Evolutionary conservation across 1,140 invertebrate genomes (phyloP).

Genomic region (Apocrypta bakeri): DNA sequence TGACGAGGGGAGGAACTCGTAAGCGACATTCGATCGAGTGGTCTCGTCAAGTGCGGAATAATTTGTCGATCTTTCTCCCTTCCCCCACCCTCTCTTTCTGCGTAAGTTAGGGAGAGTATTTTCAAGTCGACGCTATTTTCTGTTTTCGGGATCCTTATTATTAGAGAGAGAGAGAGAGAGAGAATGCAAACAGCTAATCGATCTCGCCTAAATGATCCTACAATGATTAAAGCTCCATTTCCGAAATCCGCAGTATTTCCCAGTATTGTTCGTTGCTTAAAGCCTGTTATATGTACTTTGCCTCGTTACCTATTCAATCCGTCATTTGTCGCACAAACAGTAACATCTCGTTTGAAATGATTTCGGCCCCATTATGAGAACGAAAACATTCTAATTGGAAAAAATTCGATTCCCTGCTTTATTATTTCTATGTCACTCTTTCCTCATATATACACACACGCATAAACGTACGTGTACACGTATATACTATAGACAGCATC

Average conservation of each 20-base stretch:
- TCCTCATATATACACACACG: no score
- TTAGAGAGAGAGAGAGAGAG: not conserved
- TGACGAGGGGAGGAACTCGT: not conserved
- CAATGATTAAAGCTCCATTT: not conserved
- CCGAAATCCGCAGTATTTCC: not conserved
- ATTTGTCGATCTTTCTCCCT: conserved; percentile 57
- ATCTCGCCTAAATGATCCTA: no score
- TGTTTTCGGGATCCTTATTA: not conserved
- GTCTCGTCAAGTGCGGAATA: conserved; percentile 53
- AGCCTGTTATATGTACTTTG: not conserved
- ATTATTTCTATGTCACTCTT: no score
- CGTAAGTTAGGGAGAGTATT: not conserved
- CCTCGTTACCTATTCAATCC: not conserved
- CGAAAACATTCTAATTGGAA: not conserved
- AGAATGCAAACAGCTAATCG: conserved; percentile 32
- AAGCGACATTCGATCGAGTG: conserved; percentile 50
- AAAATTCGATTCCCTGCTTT: no score
- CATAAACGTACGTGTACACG: not conserved
- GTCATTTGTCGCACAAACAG: not conserved
- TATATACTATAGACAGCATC: not conserved
- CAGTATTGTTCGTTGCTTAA: not conserved
- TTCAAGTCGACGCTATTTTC: not conserved
- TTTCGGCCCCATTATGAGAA: not conserved
- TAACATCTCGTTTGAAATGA: not conserved
- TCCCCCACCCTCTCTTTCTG: conserved; percentile 52